phyloP scores from a whole-genome alignment of 2,888 invertebrate species.

The Ichneumoninae sp. region DNA sequence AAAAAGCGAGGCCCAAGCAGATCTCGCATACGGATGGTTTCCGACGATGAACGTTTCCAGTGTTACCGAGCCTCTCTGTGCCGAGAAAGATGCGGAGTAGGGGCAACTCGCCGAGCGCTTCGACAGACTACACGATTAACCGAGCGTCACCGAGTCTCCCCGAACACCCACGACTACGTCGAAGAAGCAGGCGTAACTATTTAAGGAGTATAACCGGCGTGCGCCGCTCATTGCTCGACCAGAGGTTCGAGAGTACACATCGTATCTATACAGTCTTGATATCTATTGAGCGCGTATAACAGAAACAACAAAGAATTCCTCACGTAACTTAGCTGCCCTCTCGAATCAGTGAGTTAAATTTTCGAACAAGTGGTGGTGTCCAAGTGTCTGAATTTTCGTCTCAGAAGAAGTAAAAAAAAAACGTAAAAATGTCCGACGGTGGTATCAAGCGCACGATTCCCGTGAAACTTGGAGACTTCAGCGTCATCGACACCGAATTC shows the following conservation, averaged over 20 bases:
- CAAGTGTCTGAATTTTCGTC: constrained; percentile 43
- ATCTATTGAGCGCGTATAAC: constrained; percentile 25
- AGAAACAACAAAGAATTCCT: constrained; percentile 15
- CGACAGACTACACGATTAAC: constrained; percentile 7
- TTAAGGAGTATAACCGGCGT: constrained; percentile 80
- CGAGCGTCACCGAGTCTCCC: constrained; percentile 61
- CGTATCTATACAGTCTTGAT: constrained; percentile 31
- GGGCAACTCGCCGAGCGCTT: constrained; percentile 5
- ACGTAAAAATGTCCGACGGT: constrained; percentile 91
- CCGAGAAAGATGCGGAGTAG: not conserved
- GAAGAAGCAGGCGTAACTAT: constrained; percentile 75
- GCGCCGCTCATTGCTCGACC: constrained; percentile 79
- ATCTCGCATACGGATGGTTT: constrained; percentile 24
- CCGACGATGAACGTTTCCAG: constrained; percentile 48
- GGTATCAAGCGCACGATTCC: constrained; percentile 95
- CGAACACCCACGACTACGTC: constrained; percentile 74
- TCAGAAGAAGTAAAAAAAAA: constrained; percentile 17
- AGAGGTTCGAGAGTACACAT: constrained; percentile 64
- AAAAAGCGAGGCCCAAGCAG: constrained; percentile 30
- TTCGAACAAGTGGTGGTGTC: constrained; percentile 46
- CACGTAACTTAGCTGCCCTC: not conserved
- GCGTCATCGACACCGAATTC: constrained; percentile 98
- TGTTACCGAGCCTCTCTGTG: constrained; percentile 25
- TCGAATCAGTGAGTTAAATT: constrained; percentile 31
- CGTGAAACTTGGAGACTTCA: constrained; percentile 96